phyloP scores from a whole-genome alignment of 1,140 invertebrate species.

The Lamellibrachia luymesi region DNA sequence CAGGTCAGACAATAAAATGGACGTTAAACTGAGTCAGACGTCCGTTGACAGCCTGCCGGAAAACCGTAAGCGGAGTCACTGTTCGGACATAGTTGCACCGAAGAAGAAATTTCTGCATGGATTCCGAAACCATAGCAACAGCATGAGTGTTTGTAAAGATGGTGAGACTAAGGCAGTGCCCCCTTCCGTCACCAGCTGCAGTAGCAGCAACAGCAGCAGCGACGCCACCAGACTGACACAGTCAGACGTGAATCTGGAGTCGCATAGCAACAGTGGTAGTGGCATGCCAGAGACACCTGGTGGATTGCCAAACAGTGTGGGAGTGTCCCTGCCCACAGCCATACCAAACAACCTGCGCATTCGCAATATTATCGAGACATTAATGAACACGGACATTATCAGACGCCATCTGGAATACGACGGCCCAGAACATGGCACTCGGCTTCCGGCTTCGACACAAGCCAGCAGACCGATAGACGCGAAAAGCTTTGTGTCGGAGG shows the following conservation, averaged over 20 bases:
- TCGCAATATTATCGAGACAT: background rate
- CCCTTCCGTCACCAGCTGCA: background rate
- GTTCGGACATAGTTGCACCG: background rate
- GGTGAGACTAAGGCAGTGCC: background rate
- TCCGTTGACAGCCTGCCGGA: background rate
- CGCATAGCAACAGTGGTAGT: background rate
- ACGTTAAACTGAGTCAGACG: background rate
- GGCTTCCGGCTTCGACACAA: background rate
- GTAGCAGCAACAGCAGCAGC: background rate
- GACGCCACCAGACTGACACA: no score
- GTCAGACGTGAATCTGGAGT: background rate
- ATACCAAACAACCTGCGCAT: background rate
- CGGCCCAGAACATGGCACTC: background rate
- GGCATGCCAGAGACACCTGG: background rate
- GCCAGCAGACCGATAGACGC: background rate
- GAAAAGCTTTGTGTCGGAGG: background rate
- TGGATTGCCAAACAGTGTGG: background rate
- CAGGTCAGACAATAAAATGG: background rate
- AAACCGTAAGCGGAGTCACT: background rate
- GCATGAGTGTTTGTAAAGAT: background rate
- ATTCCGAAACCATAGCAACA: constrained; percentile 20
- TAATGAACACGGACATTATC: background rate
- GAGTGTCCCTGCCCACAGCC: background rate
- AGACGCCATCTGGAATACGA: background rate
- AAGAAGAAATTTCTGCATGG: constrained; percentile 17